Base-by-base conservation (phyloP, 2,797 vertebrate genomes). In the Steatocranus sp. region DNA sequence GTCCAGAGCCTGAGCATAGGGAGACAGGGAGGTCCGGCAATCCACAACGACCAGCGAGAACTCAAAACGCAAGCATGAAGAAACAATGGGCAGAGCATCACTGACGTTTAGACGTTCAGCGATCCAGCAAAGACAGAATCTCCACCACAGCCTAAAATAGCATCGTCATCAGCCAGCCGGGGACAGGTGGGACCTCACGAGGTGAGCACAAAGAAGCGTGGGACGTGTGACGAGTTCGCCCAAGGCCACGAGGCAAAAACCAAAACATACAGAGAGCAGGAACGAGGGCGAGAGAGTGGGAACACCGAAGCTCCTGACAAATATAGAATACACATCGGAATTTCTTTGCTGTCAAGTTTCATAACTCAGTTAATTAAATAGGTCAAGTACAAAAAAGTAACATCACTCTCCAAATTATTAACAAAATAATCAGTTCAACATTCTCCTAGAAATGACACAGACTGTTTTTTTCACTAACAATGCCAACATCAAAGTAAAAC, bases 201-300 rank as follows among this genome's bases (percentile, higher is more conserved):
- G 53, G 53, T 2, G 53, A 6, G 53, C 53, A 56, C 27, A 4
- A 56, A 56, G 25, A 30, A 30, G 53, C 2, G 5, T 30, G 53
- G 7, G 51, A 1, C 23, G 8, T 14, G 51, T 1, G 50, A 53
- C 20, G 11, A 0, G 53, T 30, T 56, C 27, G 8, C 53, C 25
- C 53, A 56, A 30, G 53, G 25, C 27, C 53, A 30, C 15, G 2
- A 2, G 23, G 51, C 51, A 54, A 18, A 56, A 18, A 4, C 25
- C 53, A 6, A 56, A 30, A 10, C 15, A 20, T n/a, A 56, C 15
- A 56, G 53, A 56, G 53, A 12, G 38, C 5, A 3, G 5, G 11
- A 30, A 1, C 0, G 0, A 56, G 53, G 14, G 53, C 14, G 14
- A 30, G 25, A 56, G 53, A 41, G 38, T 2, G 36, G 38, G 11